Evolutionary conservation across 2,888 invertebrate genomes (phyloP).

Genomic region (Drosophila paranaensis): DNA sequence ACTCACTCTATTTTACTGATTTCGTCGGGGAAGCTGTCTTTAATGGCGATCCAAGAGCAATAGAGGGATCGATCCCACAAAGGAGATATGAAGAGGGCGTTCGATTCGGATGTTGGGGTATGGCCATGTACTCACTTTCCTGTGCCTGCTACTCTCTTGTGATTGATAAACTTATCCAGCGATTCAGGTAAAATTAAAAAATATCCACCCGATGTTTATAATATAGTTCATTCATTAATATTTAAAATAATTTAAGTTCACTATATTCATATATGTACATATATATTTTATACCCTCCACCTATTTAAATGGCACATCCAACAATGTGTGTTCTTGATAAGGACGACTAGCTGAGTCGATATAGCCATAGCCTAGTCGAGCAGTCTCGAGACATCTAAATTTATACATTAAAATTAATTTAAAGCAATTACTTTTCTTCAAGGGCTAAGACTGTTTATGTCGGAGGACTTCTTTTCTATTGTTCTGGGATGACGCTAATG

Average conservation of each 20-base stretch:
- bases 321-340: too few species aligned
- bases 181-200: slow-evolving; percentile 86
- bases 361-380: too few species aligned
- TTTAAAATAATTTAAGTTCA: not conserved
- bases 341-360: too few species aligned
- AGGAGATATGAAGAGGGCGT: slow-evolving; percentile 95
- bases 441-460: slow-evolving; percentile 95
- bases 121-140: slow-evolving; percentile 97
- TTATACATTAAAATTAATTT: too few species aligned
- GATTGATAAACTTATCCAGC: slow-evolving; percentile 94
- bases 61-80: slow-evolving; percentile 88
- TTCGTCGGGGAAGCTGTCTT: slow-evolving; percentile 87
- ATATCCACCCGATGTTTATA: not conserved
- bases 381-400: too few species aligned
- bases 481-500: slow-evolving; percentile 94
- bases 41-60: slow-evolving; percentile 87
- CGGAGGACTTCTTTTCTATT: slow-evolving; percentile 94
- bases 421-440: slow-evolving; percentile 69
- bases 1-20: slow-evolving; percentile 98
- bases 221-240: not conserved
- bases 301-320: too few species aligned
- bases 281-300: not conserved
- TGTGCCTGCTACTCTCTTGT: slow-evolving; percentile 96
- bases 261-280: not conserved
- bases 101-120: slow-evolving; percentile 97